Base-by-base conservation (phyloP, 2,797 vertebrate genomes). In the Cossypha niveicapilla region DNA sequence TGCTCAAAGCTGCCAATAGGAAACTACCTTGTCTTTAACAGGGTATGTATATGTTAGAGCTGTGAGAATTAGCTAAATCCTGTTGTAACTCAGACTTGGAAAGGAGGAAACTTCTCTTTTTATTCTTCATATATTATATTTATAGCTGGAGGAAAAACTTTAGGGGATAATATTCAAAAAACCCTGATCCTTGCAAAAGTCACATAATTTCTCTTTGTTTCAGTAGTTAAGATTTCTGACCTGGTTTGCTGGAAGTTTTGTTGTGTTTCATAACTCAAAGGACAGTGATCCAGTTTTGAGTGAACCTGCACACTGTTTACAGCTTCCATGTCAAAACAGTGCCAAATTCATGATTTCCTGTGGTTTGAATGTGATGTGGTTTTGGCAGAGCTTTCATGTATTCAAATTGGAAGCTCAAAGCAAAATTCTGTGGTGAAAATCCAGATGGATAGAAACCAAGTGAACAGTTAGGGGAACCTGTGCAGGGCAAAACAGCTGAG, bases 301-400 rank as follows among this genome's bases (percentile, higher is more conserved):
- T 88, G 93, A 96, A 96, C 93, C 94, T 95, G 94, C 67, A 50
- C 71, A 65, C 74, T 96, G 95, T 96, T 96, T 96, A 95, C 90
- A 85, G 86, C 92, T 96, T 95, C 95, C 85, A 94, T 90, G 73
- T 96, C 78, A 83, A 93, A 95, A 70, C 54, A 74, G 84, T 88
- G 94, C 96, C 95, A 95, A 93, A 90, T 94, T 92, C 93, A 90
- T 83, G 84, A 85, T 94, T 96, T 95, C 96, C 95, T 91, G 92
- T 94, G 95, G 96, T 90, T 96, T 93, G 82, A 92, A 92, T 95
- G 85, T 96, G 94, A 91, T 96, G 96, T 94, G 96, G 95, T 90
- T 96, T 96, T 96, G 96, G 95, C 96, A 92, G 81, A 94, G 85
- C 56, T 93, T 77, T 92, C 14, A 0, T 48, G 45, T 92, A 75